These are phyloP conservation scores for Drosophila pachea DNA, from an alignment of 1,140 invertebrate genomes.

Conservation along the genomic window DNA sequence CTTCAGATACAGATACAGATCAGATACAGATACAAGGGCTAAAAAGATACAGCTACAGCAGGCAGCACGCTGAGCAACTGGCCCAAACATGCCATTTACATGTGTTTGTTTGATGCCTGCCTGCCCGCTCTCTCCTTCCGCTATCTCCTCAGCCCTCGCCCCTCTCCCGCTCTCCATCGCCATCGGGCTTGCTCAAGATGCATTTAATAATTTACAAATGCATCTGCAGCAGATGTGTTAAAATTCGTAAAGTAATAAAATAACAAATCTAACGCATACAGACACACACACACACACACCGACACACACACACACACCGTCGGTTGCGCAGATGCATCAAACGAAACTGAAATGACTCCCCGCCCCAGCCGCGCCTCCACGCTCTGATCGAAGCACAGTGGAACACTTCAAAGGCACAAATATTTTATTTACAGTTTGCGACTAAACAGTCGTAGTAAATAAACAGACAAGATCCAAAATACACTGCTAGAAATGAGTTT, in stretches of 20 bases:
- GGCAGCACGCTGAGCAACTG: constrained; percentile 22
- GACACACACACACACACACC: too few species aligned
- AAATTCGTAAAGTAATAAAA: constrained; percentile 79
- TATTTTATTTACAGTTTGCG: constrained; percentile 69
- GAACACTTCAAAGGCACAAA: constrained; percentile 32
- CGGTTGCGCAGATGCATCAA: constrained; percentile 32
- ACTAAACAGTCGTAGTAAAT: constrained; percentile 61
- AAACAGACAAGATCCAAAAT: constrained; percentile 37
- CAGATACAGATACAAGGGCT: too few species aligned
- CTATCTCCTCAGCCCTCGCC: background rate
- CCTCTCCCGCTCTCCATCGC: background rate
- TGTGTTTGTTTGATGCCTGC: constrained; percentile 52
- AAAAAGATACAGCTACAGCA: too few species aligned
- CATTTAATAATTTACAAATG: constrained; percentile 78
- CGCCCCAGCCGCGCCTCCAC: background rate
- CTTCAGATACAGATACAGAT: too few species aligned
- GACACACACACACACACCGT: constrained; percentile 18
- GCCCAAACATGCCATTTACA: constrained; percentile 67
- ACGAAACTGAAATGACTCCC: constrained; percentile 15
- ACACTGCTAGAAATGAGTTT: background rate
- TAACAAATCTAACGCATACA: constrained; percentile 77
- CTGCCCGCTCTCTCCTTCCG: background rate
- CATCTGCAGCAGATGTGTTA: constrained; percentile 78
- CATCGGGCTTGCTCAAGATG: constrained; percentile 52
- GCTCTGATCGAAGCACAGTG: constrained; percentile 4